Evolutionary conservation across 2,888 invertebrate genomes (phyloP), one percentile per base, ranked within the genome.

Genomic region (Leptinotarsa juncta): DNA sequence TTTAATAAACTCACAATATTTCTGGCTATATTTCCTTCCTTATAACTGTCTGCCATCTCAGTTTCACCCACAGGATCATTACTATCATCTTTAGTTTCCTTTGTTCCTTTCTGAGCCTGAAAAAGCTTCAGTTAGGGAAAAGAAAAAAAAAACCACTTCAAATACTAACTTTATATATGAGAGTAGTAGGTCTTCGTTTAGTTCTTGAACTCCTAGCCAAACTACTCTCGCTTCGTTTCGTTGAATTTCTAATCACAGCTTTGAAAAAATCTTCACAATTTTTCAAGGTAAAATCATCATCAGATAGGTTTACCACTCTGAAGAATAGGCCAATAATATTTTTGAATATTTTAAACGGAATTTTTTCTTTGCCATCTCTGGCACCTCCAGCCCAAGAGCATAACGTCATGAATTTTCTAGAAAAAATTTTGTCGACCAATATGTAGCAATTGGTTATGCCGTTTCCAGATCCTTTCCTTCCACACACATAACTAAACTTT

Each of bases 331-430:
- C 73, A 15, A 77, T 80, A 0, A 73, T 60, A 68, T 79, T 74
- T 68, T 77, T 75, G 50, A 48, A 80, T 26, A 74, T 55, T 55
- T 80, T 78, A 48, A 79, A 80, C 0, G 76, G 73, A 51, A 79
- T 67, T 70, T 80, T 80, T 74, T 72, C 75, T 53, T 74, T 78
- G 62, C 70, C 55, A 23, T 69, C 71, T 65, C 74, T 60, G 42
- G 79, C 32, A 4, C 79, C 77, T 18, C 79, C 80, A 49, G 80
- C 73, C 77, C 79, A 80, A 3, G 78, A 79, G 57, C 79, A 78
- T 20, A 76, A 55, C 3, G 76, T 77, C 71, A 80, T 72, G 16
- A 79, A 80, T 50, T 78, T 72, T 67, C 79, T 65, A 14, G 75
- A 57, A 55, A 80, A 80, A 20, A 79, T 48, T 66, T 66, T 75